A percentile compares a stretch with the other conserved stretches of the same genome.
Evolutionary conservation across 2,797 vertebrate species (phyloP).

Genomic region (Myripristis murdjan): DNA sequence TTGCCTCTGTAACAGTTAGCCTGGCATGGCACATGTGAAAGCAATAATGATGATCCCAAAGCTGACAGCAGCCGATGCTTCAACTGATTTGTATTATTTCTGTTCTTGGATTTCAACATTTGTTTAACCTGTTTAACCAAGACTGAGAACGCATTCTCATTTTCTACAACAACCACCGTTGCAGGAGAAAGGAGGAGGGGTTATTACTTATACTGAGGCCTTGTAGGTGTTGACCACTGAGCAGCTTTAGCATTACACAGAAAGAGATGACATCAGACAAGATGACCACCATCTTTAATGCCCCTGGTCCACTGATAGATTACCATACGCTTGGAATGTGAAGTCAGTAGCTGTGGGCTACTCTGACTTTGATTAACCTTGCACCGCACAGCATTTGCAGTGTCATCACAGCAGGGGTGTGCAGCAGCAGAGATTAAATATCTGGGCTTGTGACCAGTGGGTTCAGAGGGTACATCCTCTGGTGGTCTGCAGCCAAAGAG

Average conservation of each 20-base stretch:
- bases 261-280: constrained; percentile 30
- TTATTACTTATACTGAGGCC: too few species aligned
- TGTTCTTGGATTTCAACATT: too few species aligned
- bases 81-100: too few species aligned
- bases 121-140: too few species aligned
- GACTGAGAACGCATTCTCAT: too few species aligned
- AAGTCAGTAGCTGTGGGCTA: constrained; percentile 25
- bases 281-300: constrained; percentile 28
- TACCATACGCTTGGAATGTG: background rate
- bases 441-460: constrained; percentile 32
- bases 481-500: constrained; percentile 59
- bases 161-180: background rate
- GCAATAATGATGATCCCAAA: too few species aligned
- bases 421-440: constrained; percentile 45
- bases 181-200: background rate
- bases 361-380: constrained; percentile 75
- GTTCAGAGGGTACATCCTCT: constrained; percentile 67
- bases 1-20: too few species aligned
- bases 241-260: constrained; percentile 21
- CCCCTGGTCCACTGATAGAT: constrained; percentile 29
- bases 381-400: constrained; percentile 49
- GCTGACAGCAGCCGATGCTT: too few species aligned
- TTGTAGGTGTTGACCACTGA: constrained; percentile 5
- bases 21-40: too few species aligned
- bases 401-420: constrained; percentile 56